Evolutionary conservation across 92 coral and sea anemone species (phyloP).

Genomic region (Porites lobata): DNA sequence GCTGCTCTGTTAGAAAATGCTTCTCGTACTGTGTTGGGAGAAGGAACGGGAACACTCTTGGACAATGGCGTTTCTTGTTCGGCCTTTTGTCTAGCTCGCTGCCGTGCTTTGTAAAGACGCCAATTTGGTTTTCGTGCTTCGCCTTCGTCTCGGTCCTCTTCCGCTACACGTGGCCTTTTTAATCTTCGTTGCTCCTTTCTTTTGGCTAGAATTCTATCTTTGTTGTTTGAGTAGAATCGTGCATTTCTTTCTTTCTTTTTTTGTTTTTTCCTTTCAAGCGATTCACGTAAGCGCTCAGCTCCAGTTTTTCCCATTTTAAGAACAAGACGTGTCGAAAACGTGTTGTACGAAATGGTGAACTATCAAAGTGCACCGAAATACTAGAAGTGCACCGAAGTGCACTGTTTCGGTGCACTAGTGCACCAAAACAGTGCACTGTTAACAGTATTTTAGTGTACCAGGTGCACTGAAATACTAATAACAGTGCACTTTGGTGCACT

Average conservation of each 20-base stretch:
- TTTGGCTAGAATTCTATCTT: conserved; percentile 38
- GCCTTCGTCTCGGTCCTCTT: conserved; percentile 14
- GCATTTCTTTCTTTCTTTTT: conserved; percentile 41
- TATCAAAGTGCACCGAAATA: too few relatives aligned
- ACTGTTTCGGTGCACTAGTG: too few relatives aligned
- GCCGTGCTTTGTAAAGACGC: conserved; percentile 37
- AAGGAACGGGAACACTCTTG: conserved; percentile 27
- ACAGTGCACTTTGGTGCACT: too few relatives aligned
- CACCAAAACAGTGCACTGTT: too few relatives aligned
- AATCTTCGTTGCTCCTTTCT: conserved; percentile 47
- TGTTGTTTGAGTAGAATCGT: conserved; percentile 40
- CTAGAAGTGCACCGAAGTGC: too few relatives aligned
- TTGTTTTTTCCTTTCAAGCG: conserved; percentile 48
- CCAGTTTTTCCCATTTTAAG: conserved; percentile 38
- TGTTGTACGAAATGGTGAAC: too few relatives aligned
- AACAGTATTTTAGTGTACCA: too few relatives aligned
- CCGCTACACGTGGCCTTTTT: conserved; percentile 24
- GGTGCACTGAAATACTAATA: too few relatives aligned
- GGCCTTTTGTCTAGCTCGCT: conserved; percentile 39
- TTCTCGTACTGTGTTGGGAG: neutral
- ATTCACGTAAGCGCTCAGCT: conserved; percentile 48
- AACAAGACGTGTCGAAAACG: neutral
- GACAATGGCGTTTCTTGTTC: conserved; percentile 35
- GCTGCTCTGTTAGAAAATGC: neutral
- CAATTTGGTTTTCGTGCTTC: conserved; percentile 43